Evolutionary conservation across 2,888 invertebrate species (phyloP).

Genomic region (Plebejus argus): DNA sequence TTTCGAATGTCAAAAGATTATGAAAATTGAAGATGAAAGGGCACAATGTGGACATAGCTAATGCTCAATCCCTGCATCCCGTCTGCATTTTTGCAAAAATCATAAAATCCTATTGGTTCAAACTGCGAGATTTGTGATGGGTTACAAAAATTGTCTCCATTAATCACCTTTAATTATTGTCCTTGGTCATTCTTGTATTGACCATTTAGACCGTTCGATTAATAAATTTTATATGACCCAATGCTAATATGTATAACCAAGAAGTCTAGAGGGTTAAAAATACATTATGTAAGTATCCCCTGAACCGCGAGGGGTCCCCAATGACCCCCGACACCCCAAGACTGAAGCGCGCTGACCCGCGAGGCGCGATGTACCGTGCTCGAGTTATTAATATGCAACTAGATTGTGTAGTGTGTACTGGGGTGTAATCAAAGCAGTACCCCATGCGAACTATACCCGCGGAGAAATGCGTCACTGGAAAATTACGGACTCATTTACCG

Average conservation of each 20-base stretch:
- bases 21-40: too few species aligned
- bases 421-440: neutral
- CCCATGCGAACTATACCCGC: neutral
- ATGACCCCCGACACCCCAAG: neutral
- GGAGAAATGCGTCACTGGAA: neutral
- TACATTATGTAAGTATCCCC: neutral
- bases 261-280: neutral
- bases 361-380: conserved; percentile 18
- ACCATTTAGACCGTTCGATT: neutral
- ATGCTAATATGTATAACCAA: neutral
- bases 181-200: too few species aligned
- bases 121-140: too few species aligned
- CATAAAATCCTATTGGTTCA: too few species aligned
- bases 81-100: too few species aligned
- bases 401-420: conserved; percentile 3
- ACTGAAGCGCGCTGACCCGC: conserved; percentile 2
- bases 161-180: too few species aligned
- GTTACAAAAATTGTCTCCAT: too few species aligned
- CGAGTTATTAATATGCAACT: neutral
- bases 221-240: neutral
- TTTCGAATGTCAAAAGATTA: too few species aligned
- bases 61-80: too few species aligned
- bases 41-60: too few species aligned
- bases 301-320: neutral
- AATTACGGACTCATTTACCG: too few species aligned